A percentile compares a stretch with the other conserved stretches of the same genome.
phyloP scores from a whole-genome alignment of 1,140 invertebrate genomes.

The Drosophila persimilis region DNA sequence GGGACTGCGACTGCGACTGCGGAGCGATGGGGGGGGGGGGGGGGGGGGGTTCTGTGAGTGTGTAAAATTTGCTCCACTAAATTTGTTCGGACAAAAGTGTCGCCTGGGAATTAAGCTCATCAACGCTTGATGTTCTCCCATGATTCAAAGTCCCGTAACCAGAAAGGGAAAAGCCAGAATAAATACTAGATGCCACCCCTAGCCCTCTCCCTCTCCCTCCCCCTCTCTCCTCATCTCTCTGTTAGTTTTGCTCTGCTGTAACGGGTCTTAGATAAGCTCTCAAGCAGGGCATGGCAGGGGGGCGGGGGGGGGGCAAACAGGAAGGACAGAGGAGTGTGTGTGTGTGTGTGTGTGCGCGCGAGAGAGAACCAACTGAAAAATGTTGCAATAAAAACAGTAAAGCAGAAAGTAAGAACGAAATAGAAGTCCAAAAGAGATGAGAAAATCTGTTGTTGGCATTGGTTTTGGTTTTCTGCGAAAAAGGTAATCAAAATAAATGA shows the following conservation, averaged over 20 bases:
- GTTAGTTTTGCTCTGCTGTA: no score
- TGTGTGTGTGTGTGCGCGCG: constrained; percentile 8
- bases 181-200: constrained; percentile 9
- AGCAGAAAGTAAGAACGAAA: constrained; percentile 18
- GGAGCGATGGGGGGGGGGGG: no score
- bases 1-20: no score
- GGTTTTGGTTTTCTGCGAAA: constrained; percentile 45
- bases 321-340: no score
- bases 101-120: constrained; percentile 76
- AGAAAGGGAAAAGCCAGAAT: constrained; percentile 26
- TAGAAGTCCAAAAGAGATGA: constrained; percentile 23
- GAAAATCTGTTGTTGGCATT: constrained; percentile 55
- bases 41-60: constrained; percentile 9
- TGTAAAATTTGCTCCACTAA: constrained; percentile 71
- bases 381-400: constrained; percentile 10
- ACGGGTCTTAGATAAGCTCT: constrained; percentile 22
- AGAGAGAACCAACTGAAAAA: constrained; percentile 13
- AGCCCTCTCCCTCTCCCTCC: constrained; percentile 4
- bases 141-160: constrained; percentile 71
- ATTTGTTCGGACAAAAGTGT: constrained; percentile 78
- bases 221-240: no score
- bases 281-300: neutral
- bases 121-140: constrained; percentile 70
- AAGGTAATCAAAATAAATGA: constrained; percentile 81
- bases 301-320: no score